Evolutionary conservation across 1,140 invertebrate species (phyloP), one percentile per base, ranked within the genome.

Genomic region (Ladona fulva): DNA sequence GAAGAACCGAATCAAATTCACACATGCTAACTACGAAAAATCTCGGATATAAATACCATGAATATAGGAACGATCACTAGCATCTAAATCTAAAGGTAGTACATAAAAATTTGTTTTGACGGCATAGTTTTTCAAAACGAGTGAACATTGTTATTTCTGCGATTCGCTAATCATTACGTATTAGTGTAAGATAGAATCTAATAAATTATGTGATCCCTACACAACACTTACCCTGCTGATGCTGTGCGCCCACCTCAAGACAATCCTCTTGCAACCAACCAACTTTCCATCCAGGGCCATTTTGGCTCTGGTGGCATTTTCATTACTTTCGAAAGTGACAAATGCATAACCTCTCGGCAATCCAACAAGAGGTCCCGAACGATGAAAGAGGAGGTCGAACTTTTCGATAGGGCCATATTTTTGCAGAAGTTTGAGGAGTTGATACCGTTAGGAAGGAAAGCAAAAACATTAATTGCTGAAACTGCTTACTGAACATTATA

Each of bases 311-410:
- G 88, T 82, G 0, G 92, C 92, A 82, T 92, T 90, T 80, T 90
- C 87, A 82, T 86, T 84, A 0, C 83, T 87, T 81, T 90, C 88
- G 82, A 93, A 97, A 0, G 94, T 97, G 25, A 96, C 93, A 86
- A 97, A 97, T 42, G 95, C 95, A 84, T 97, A 97, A n/a, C 96
- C 95, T 80, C 95, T 86, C 0, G 95, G 93, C 84, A 95, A 93
- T 74, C 95, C 95, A 82, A 91, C 90, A 82, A 94, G 90, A 76
- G 94, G 93, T 77, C 96, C 96, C 79, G 90, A 91, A 80, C 94
- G 94, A 84, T 97, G 94, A 84, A 96, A 97, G 77, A 97, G 89
- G 85, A 97, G 92, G 86, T 97, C 95, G 88, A 97, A 97, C 89
- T 96, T 96, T 87, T 95, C 92, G 82, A 97, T 92, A 81, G 89